Conservation (phyloP, 2,113 vertebrate species). For the Amazona guildingii region DNA sequence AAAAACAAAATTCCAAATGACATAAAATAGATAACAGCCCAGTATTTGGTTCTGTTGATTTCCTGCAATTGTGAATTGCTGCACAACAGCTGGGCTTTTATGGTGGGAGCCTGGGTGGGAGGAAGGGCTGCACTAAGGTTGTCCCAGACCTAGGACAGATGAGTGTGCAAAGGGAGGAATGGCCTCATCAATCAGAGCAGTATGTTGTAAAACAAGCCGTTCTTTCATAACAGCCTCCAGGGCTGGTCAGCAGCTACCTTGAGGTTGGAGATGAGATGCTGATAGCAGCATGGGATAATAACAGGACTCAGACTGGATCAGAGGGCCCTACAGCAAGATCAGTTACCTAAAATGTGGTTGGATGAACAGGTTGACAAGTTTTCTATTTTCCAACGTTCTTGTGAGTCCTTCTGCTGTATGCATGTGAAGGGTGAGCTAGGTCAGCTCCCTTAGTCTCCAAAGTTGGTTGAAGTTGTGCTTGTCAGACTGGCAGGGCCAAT, state of each 20-base stretch:
- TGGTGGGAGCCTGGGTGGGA: background rate
- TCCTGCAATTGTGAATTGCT: constrained; percentile 60
- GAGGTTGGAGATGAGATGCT: background rate
- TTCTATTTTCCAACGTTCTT: background rate
- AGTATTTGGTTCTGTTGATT: constrained; percentile 49
- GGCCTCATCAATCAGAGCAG: background rate
- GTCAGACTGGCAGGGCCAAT: background rate
- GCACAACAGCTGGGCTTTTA: constrained; percentile 18
- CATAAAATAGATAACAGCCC: constrained; percentile 16
- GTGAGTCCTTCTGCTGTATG: background rate
- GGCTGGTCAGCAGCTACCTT: background rate
- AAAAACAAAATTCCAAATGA: constrained; percentile 5
- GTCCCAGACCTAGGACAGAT: background rate
- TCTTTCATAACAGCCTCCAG: background rate
- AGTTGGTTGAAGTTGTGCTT: background rate
- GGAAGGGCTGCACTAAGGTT: background rate
- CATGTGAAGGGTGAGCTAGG: background rate
- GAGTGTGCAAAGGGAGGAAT: background rate
- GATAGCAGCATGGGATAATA: background rate
- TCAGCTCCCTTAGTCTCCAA: background rate
- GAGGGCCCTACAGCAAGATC: background rate
- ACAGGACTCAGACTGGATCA: background rate
- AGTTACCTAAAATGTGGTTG: background rate
- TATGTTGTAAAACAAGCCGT: background rate
- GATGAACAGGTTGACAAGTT: background rate